phyloP scores from a whole-genome alignment of 2,797 vertebrate genomes.

The Arrhamphus sclerolepis region DNA sequence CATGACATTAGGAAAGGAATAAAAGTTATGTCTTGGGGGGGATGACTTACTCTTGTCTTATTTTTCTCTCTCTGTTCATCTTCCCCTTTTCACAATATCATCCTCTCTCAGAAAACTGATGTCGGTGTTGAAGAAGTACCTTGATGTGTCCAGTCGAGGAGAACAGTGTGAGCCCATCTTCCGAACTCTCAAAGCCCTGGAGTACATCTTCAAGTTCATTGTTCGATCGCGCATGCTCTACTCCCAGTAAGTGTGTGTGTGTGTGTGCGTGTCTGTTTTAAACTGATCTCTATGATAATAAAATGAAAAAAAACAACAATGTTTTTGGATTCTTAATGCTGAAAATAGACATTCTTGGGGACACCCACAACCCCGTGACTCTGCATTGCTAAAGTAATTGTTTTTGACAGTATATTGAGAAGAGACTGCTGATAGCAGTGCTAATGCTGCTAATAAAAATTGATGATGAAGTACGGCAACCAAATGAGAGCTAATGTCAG shows the following conservation, averaged over 20 bases:
- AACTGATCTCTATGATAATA: conserved; percentile 11
- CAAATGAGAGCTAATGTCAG: conserved; percentile 59
- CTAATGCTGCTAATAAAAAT: conserved; percentile 71
- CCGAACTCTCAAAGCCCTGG: conserved; percentile 94
- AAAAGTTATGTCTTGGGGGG: conserved; percentile 28
- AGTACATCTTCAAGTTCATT: conserved; percentile 99
- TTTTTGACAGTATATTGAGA: conserved; percentile 53
- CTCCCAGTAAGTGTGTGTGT: conserved; percentile 91
- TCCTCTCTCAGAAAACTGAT: conserved; percentile 89
- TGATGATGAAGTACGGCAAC: conserved; percentile 67
- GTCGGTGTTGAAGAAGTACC: conserved; percentile 93
- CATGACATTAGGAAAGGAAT: conserved; percentile 27
- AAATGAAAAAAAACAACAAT: conserved; percentile 9
- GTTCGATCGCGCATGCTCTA: conserved; percentile 96
- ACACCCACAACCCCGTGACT: conserved; percentile 15
- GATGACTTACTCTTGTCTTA: conserved; percentile 19
- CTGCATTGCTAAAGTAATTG: conserved; percentile 34
- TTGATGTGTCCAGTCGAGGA: conserved; percentile 93
- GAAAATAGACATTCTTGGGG: conserved; percentile 25
- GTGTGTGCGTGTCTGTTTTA: too few relatives aligned
- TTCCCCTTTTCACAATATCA: background rate
- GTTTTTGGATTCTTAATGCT: conserved; percentile 4
- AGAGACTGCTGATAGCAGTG: conserved; percentile 67
- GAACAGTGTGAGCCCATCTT: conserved; percentile 95
- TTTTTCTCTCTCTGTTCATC: background rate